Evolutionary conservation across 2,797 vertebrate genomes (phyloP).

Genomic region (Falco berigora): DNA sequence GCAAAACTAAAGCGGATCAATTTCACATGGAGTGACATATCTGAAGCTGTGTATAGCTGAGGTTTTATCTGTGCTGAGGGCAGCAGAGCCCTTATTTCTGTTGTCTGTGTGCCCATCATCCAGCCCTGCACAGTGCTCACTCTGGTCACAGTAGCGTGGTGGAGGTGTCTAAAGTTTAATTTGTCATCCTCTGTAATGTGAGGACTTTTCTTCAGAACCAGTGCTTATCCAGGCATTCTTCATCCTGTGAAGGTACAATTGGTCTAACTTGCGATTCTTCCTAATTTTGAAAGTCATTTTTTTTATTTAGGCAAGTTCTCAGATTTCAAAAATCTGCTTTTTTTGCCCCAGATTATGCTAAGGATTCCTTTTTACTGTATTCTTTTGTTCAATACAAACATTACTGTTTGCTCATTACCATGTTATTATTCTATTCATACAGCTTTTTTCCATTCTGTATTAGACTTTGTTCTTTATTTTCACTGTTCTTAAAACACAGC

Average conservation of each 20-base stretch:
- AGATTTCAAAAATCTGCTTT: not conserved
- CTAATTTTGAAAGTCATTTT: not conserved
- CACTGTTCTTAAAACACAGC: not conserved
- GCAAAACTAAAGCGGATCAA: not conserved
- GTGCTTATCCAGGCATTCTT: not conserved
- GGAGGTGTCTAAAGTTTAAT: not conserved
- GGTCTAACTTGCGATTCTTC: not conserved
- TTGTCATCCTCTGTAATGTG: not conserved
- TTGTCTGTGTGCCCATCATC: not conserved
- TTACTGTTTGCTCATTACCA: not conserved
- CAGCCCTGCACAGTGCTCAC: not conserved
- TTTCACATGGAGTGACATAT: not conserved
- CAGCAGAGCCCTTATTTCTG: not conserved
- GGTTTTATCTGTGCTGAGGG: not conserved
- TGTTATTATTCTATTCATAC: not conserved
- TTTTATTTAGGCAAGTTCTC: not conserved
- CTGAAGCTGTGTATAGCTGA: not conserved
- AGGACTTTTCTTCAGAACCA: not conserved
- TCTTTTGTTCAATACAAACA: not conserved
- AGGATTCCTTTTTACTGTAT: not conserved
- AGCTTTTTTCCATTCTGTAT: not conserved
- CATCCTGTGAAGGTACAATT: not conserved
- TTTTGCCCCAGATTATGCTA: not conserved
- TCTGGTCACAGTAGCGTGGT: accelerated
- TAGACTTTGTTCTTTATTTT: not conserved